Evolutionary conservation across 2,888 invertebrate species (phyloP).

Genomic region (Eupithecia tripunctaria): DNA sequence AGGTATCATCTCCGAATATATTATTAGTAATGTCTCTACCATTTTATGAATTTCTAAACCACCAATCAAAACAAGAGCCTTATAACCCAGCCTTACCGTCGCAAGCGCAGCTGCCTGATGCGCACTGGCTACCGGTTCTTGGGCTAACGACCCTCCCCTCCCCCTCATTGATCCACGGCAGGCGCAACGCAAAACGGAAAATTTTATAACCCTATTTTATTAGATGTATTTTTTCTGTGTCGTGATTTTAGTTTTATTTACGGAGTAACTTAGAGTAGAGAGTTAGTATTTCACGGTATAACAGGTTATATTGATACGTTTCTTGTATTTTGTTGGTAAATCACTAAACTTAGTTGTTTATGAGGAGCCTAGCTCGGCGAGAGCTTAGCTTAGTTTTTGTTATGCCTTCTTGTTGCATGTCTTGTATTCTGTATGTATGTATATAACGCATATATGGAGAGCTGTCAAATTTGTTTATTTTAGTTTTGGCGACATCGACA

Average conservation of each 20-base stretch:
- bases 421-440: too few species aligned
- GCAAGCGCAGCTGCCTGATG: slow-evolving; percentile 79
- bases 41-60: not conserved
- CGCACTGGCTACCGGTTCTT: slow-evolving; percentile 82
- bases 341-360: too few species aligned
- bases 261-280: not conserved
- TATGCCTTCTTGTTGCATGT: too few species aligned
- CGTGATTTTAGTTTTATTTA: not conserved
- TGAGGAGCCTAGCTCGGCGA: too few species aligned
- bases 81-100: slow-evolving; percentile 55
- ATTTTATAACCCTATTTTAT: slow-evolving; percentile 62
- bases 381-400: too few species aligned
- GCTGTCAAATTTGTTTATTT: too few species aligned
- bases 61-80: slow-evolving; percentile 26
- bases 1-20: too few species aligned
- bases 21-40: too few species aligned
- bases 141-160: slow-evolving; percentile 73
- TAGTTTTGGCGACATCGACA: too few species aligned
- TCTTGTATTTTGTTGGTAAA: not conserved
- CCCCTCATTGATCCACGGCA: slow-evolving; percentile 51
- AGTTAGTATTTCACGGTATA: not conserved
- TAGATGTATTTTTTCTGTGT: slow-evolving; percentile 20
- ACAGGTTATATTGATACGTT: not conserved
- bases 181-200: slow-evolving; percentile 63
- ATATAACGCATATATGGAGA: too few species aligned